Evolutionary conservation across 2,797 vertebrate species (phyloP).

Genomic region (Pseudomugil tenellus): DNA sequence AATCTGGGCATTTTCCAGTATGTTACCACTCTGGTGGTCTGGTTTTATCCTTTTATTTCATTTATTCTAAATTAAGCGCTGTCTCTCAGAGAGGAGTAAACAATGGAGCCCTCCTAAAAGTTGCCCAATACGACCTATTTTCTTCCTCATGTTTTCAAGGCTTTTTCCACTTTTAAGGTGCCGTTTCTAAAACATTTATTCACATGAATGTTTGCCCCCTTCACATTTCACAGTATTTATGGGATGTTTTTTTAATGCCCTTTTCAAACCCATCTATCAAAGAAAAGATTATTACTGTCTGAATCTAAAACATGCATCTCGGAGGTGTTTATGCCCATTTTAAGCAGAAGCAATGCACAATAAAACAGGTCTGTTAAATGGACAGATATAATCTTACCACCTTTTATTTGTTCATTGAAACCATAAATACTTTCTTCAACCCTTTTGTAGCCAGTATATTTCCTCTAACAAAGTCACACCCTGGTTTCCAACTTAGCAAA

Average conservation of each 20-base stretch:
- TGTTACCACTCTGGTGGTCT: neutral
- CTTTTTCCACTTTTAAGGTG: neutral
- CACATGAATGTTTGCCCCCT: neutral
- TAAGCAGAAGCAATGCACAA: neutral
- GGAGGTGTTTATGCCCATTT: too few species aligned
- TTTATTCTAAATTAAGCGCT: slow-evolving; percentile 16
- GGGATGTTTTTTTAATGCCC: too few species aligned
- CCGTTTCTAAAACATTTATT: neutral
- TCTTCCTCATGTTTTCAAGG: neutral
- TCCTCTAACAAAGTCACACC: neutral
- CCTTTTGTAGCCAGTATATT: neutral
- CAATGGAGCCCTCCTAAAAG: neutral
- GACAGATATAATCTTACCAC: neutral
- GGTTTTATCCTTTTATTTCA: slow-evolving; percentile 15
- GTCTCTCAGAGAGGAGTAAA: neutral
- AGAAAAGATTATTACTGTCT: neutral
- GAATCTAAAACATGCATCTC: neutral
- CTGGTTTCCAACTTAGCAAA: too few species aligned
- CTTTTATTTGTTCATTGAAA: neutral
- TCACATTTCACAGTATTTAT: neutral
- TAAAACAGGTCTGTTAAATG: neutral
- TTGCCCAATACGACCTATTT: neutral
- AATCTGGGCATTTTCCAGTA: neutral
- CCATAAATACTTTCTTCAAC: neutral
- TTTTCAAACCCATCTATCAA: neutral